Base-by-base conservation (phyloP, 2,797 vertebrate species). In the Characodon lateralis region DNA sequence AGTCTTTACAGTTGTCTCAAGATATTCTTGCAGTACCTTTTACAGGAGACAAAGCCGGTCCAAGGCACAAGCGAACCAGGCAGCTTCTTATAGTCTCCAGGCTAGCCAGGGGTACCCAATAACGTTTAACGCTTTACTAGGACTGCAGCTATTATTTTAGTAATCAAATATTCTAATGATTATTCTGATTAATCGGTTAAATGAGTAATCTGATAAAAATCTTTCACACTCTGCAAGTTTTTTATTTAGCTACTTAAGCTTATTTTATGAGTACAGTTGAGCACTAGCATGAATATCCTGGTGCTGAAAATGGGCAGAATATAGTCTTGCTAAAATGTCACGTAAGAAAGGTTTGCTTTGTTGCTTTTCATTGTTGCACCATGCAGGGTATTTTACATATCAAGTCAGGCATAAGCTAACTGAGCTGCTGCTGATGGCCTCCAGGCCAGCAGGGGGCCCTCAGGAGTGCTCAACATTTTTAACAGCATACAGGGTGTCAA, bases 1-100 rank as follows among this genome's bases (percentile, higher is more conserved):
- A 46, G 41, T 68, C 10, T 46, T 69, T n/a, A 46, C 43, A 69
- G 43, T 46, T 14, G 22, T 5, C 1, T 66, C 9, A 41, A n/a
- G 24, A 43, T 43, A 22, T 46, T 46, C 43, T 26, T 46, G 24
- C 24, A 69, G 41, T 12, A 26, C 24, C 16, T 48, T 70, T 70
- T 26, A 26, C 24, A 16, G 14, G 43, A 46, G n/a, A 46, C 24
- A 26, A 6, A 28, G 24, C n/a, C 51, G 41, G 48, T 26, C 66
- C 13, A 70, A 70, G 66, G 66, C n/a, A 48, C 14, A 48, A 26
- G 24, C 2, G 24, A 69, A 63, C 20, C 63, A 24, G 24, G 35
- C 12, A 63, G 63, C 75, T 79, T 50, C 35, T 50, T 81, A 22
- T 41, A 24, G 35, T 18, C 22, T 41, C 63, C 63, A 41, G 63